phyloP scores from a whole-genome alignment of 2,888 invertebrate genomes.

The Oscheius onirici region DNA sequence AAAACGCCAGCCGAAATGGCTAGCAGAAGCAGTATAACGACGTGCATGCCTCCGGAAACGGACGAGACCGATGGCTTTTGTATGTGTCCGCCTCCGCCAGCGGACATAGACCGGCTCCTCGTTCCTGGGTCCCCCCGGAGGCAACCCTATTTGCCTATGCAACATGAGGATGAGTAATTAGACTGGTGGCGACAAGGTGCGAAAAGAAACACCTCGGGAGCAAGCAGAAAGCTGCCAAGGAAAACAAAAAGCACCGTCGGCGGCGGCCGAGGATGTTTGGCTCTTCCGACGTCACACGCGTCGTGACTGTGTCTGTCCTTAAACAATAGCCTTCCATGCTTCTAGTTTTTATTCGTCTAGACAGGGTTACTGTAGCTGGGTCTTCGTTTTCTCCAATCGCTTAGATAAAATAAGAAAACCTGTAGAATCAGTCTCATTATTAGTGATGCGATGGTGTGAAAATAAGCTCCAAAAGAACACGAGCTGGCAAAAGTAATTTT shows the following conservation, averaged over 20 bases:
- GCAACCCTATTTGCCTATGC: constrained; percentile 30
- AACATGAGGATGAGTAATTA: constrained; percentile 35
- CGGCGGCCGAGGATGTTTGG: constrained; percentile 10
- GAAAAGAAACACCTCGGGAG: constrained; percentile 28
- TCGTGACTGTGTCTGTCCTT: no score
- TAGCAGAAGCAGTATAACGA: constrained; percentile 25
- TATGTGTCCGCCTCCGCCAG: neutral
- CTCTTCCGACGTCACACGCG: constrained; percentile 15
- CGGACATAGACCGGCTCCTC: neutral
- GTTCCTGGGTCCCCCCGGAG: constrained; percentile 11
- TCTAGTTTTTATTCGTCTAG: no score
- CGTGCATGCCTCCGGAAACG: constrained; percentile 33
- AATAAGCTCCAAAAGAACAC: no score
- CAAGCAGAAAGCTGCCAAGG: constrained; percentile 16
- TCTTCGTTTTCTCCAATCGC: no score
- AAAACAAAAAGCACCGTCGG: constrained; percentile 10
- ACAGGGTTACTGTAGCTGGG: no score
- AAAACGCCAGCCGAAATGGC: constrained; percentile 7
- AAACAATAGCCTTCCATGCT: no score
- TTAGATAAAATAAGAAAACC: no score
- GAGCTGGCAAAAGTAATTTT: no score
- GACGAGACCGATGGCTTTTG: constrained; percentile 23
- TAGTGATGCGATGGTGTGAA: no score
- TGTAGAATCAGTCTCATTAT: no score
- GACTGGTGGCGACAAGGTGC: constrained; percentile 26